Evolutionary conservation across 35 echinoderm and acorn worm species (phyloP).

Genomic region (Eucidaris tribuloides): DNA sequence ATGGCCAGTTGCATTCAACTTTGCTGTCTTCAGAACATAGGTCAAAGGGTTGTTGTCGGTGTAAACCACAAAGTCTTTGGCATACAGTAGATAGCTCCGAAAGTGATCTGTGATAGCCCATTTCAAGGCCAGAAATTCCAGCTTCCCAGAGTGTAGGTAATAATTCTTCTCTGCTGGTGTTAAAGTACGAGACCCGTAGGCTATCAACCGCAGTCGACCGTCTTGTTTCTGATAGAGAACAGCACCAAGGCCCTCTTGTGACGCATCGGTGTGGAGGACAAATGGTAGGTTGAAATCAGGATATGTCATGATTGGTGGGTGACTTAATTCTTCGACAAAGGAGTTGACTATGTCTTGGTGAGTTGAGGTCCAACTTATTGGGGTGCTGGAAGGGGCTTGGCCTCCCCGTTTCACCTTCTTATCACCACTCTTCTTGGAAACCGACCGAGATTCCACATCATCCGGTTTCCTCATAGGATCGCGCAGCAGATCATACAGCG

Average conservation of each 20-base stretch:
- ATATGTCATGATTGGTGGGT: constrained; percentile 21
- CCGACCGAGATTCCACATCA: neutral
- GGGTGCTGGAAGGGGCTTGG: neutral
- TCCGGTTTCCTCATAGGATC: neutral
- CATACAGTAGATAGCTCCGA: constrained; percentile 36
- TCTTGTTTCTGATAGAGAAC: constrained; percentile 29
- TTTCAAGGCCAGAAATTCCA: constrained; percentile 57
- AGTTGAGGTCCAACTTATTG: neutral
- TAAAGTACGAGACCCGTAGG: constrained; percentile 3
- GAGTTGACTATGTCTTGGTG: neutral
- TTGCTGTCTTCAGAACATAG: constrained; percentile 54
- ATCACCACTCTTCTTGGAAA: neutral
- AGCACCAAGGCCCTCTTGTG: constrained; percentile 52
- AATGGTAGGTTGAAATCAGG: constrained; percentile 15
- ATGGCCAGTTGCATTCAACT: constrained; percentile 69
- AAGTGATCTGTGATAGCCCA: constrained; percentile 48
- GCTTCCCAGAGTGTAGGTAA: constrained; percentile 32
- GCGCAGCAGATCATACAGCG: constrained; percentile 26
- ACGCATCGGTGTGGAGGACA: constrained; percentile 39
- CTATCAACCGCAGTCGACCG: neutral
- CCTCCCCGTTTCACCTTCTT: neutral
- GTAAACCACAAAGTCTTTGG: constrained; percentile 17
- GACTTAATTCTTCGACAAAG: neutral
- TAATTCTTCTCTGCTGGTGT: constrained; percentile 40
- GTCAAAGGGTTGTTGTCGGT: constrained; percentile 79